Evolutionary conservation across 2,113 vertebrate species (phyloP), one percentile per base, ranked within the genome.

Genomic region (Silurus meridionalis): DNA sequence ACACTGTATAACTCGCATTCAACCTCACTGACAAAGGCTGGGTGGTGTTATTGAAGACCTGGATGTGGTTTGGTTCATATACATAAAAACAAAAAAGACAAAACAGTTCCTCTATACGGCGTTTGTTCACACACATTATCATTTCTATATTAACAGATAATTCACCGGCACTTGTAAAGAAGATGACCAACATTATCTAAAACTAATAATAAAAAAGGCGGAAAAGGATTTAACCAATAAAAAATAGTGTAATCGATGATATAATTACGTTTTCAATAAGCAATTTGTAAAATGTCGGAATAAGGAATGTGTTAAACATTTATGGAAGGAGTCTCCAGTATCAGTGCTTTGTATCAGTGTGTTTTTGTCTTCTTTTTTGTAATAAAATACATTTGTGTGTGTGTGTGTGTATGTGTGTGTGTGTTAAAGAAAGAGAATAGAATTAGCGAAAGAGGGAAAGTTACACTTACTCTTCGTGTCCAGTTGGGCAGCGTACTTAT

Each of bases 401-500:
- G 69, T 19, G 37, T 9, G 17, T 19, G 6, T 13, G 7, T 14
- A 10, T 9, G 55, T 57, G 55, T 14, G 60, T 14, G 60, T 15
- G 13, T 15, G 11, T 4, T 3, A 66, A 23, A 66, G 60, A 13
- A 8, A 2, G 28, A 48, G 64, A 28, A 77, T n/a, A 25, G 28
- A 8, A 28, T 17, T 23, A 61, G 60, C 11, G 60, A 61, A 14
- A 61, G 11, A 6, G 10, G 28, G 69, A 60, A 19, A 50, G 15
- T 46, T 6, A 15, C 25, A 79, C 96, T 96, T 90, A 99, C 98
- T 98, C 93, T 98, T 98, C 85, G 97, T 97, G 86, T 99, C 98
- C 75, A 99, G 93, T 94, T 99, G 98, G 0, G 98, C 98, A 0
- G 97, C 96, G 0, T 99, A 99, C 88, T 98, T 97, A 93, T 57